phyloP scores from a whole-genome alignment of 2,113 vertebrate species.

The Sclerurus mexicanus region DNA sequence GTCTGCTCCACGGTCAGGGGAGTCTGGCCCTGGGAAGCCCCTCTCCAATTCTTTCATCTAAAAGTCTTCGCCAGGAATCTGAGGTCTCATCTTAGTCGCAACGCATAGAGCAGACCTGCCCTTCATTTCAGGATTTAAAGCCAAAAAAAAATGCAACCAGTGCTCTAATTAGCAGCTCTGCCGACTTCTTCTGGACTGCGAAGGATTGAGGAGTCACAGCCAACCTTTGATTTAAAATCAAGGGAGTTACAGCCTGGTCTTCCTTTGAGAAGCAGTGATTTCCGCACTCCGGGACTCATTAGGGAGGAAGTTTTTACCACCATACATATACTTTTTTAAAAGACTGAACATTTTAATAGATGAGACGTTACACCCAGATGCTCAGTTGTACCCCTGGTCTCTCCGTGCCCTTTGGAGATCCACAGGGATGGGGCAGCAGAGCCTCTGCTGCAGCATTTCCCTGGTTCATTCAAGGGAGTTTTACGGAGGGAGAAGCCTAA shows the following conservation, averaged over 20 bases:
- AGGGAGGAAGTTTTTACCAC: not conserved
- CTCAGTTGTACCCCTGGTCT: not conserved
- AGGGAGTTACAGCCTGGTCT: constrained; percentile 29
- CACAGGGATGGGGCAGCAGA: rapidly evolving
- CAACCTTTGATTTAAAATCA: constrained; percentile 54
- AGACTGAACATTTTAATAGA: not conserved
- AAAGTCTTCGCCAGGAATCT: not conserved
- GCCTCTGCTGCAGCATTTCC: not conserved
- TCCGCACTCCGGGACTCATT: constrained; percentile 15
- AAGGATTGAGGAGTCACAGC: constrained; percentile 24
- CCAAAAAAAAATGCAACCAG: not conserved
- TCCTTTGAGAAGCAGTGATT: constrained; percentile 24
- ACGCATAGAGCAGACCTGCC: not conserved
- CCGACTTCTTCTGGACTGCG: not conserved
- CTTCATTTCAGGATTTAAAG: constrained; percentile 23
- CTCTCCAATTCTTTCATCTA: not conserved
- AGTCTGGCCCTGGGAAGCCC: not conserved
- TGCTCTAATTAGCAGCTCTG: constrained; percentile 48
- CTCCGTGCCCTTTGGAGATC: not conserved
- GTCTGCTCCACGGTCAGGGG: rapidly evolving
- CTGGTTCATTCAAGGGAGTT: not conserved
- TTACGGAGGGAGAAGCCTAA: not conserved
- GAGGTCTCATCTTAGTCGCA: not conserved
- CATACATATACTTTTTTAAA: not conserved
- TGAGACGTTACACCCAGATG: not conserved